These are phyloP conservation scores for Tineola bisselliella DNA, from an alignment of 2,888 invertebrate species.

Conservation along the genomic window DNA sequence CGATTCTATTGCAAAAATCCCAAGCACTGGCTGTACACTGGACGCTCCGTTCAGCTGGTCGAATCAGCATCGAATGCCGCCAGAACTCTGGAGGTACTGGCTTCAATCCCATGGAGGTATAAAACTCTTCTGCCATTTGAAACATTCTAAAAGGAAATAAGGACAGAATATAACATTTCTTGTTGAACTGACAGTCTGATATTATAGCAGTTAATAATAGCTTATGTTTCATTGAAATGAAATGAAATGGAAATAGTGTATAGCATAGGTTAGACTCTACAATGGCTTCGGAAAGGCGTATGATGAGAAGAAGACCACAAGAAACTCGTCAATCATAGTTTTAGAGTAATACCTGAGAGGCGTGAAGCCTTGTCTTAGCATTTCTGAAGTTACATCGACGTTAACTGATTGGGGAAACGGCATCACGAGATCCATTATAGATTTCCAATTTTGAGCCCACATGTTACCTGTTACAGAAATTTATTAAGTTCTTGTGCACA, in stretches of 20 bases:
- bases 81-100: constrained; percentile 87
- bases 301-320: too few relatives aligned
- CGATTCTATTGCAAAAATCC: constrained; percentile 86
- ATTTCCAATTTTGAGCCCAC: constrained; percentile 87
- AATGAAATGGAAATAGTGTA: too few relatives aligned
- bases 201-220: too few relatives aligned
- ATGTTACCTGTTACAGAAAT: constrained; percentile 72
- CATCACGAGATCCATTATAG: constrained; percentile 76
- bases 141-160: constrained; percentile 70
- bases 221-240: not conserved
- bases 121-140: constrained; percentile 85
- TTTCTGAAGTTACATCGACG: constrained; percentile 80
- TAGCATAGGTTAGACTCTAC: too few relatives aligned
- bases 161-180: too few relatives aligned
- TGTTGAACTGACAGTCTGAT: too few relatives aligned
- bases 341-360: constrained; percentile 74
- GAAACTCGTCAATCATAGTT: too few relatives aligned
- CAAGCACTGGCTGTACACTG: constrained; percentile 83
- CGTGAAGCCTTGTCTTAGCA: constrained; percentile 79
- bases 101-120: constrained; percentile 80
- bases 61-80: constrained; percentile 81
- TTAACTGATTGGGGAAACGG: constrained; percentile 77
- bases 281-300: too few relatives aligned
- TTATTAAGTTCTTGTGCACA: too few relatives aligned
- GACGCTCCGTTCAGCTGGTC: constrained; percentile 75